Conservation (phyloP, 2,888 invertebrate genomes). For the Calameuta filiformis region DNA sequence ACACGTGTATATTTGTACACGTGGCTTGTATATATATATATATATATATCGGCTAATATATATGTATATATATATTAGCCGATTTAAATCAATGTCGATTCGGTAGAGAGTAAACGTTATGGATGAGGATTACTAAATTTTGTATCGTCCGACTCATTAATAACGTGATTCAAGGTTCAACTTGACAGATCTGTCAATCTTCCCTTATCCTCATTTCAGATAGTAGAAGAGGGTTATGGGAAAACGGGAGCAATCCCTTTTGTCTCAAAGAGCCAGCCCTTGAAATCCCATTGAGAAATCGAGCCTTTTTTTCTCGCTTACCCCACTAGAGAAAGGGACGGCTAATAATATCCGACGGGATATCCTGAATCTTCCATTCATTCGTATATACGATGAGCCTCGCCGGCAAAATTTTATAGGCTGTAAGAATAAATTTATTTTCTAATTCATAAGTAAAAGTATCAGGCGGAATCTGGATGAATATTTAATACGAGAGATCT, state of each 20-base stretch:
- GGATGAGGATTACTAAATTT: constrained; percentile 13
- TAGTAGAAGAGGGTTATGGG: not conserved
- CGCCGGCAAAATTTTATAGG: not conserved
- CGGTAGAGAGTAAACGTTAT: not conserved
- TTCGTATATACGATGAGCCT: not conserved
- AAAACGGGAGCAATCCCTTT: not conserved
- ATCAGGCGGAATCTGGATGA: not conserved
- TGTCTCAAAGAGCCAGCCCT: constrained; percentile 5
- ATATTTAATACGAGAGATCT: not conserved
- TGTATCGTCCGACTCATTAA: constrained; percentile 12
- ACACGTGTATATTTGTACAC: no score
- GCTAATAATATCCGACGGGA: constrained; percentile 3
- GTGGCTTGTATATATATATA: not conserved
- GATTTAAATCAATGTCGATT: constrained; percentile 4
- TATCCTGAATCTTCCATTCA: constrained; percentile 4
- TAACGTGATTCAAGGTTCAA: constrained; percentile 12
- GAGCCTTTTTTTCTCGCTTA: not conserved
- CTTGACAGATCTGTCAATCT: constrained; percentile 14
- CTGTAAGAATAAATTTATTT: not conserved
- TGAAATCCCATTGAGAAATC: constrained; percentile 9
- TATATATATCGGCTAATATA: no score
- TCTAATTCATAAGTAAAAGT: not conserved
- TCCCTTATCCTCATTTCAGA: not conserved
- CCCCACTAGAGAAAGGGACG: not conserved
- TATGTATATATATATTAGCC: not conserved